Conservation (phyloP, 1,140 invertebrate genomes). For the Formica selysi region DNA sequence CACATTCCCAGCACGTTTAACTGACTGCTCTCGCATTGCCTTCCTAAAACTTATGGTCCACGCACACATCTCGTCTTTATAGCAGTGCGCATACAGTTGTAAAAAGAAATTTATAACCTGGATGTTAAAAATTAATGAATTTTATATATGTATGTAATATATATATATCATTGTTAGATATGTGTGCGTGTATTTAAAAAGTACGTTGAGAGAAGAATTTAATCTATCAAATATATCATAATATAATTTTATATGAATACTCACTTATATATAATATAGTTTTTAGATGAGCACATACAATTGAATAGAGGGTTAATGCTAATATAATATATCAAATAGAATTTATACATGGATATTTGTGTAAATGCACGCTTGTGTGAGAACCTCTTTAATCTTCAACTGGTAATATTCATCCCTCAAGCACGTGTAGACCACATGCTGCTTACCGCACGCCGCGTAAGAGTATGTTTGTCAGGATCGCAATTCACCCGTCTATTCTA, state of each 20-base stretch:
- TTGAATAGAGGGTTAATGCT: background rate
- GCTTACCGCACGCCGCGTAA: slow-evolving; percentile 28
- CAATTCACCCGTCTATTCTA: slow-evolving; percentile 54
- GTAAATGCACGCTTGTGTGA: background rate
- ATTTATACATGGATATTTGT: background rate
- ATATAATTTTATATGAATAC: no score
- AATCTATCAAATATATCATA: no score
- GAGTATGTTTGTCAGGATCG: slow-evolving; percentile 56
- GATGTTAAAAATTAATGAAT: background rate
- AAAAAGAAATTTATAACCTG: background rate
- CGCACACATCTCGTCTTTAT: background rate
- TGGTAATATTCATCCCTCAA: slow-evolving; percentile 23
- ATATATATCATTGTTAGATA: no score
- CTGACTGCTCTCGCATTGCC: slow-evolving; percentile 16
- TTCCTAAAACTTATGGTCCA: slow-evolving; percentile 20
- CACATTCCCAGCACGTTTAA: slow-evolving; percentile 44
- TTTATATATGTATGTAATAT: background rate
- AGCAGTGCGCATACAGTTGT: background rate
- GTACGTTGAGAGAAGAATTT: background rate
- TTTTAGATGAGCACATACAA: background rate
- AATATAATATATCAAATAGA: background rate
- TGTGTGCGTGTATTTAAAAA: background rate
- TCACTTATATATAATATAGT: background rate
- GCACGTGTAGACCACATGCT: slow-evolving; percentile 51
- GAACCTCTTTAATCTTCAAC: slow-evolving; percentile 32